phyloP scores from a whole-genome alignment of 2,113 vertebrate species.

The Balaenoptera acutorostrata region DNA sequence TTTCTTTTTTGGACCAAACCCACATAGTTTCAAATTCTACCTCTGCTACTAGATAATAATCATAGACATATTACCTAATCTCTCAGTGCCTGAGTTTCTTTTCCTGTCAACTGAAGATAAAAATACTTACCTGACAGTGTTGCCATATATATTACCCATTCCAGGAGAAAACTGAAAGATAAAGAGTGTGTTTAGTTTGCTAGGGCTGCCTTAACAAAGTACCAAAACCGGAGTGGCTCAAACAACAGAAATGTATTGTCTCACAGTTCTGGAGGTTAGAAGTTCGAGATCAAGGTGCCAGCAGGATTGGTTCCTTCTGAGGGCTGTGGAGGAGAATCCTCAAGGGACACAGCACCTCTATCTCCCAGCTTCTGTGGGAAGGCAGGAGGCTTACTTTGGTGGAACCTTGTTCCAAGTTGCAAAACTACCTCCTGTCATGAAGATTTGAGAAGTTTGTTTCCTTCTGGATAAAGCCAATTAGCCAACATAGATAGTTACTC shows the following conservation, averaged over 20 bases:
- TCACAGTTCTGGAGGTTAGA: neutral
- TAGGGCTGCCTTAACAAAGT: neutral
- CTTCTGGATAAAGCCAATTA: neutral
- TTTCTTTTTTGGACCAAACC: neutral
- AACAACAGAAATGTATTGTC: neutral
- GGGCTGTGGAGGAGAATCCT: neutral
- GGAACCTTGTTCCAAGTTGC: neutral
- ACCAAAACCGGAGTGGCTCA: neutral
- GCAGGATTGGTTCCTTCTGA: neutral
- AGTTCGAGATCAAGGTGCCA: neutral
- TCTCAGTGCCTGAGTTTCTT: neutral
- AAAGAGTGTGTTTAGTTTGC: neutral
- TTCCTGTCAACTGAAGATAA: neutral
- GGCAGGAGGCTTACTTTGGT: neutral
- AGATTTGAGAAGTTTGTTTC: neutral
- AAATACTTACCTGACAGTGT: neutral
- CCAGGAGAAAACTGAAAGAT: neutral
- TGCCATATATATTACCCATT: neutral
- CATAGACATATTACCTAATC: neutral
- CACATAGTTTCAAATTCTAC: neutral
- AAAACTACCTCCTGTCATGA: neutral
- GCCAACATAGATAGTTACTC: neutral
- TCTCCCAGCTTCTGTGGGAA: neutral
- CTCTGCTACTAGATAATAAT: neutral
- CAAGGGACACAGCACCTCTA: rapidly evolving